Evolutionary conservation across 2,113 vertebrate genomes (phyloP).

Genomic region (Neolamprologus tretocephalus): DNA sequence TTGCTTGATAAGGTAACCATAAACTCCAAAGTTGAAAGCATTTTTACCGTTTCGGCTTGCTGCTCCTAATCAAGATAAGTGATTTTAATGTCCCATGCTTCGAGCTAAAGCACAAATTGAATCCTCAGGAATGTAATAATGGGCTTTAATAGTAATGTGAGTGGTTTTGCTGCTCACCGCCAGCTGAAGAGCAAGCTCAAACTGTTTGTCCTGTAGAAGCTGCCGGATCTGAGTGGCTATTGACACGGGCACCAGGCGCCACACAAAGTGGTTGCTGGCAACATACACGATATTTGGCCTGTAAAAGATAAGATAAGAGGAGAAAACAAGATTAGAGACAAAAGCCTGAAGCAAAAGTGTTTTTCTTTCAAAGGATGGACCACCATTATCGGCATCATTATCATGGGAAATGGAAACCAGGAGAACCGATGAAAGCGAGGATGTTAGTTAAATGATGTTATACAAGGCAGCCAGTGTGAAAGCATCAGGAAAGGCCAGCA

Average conservation of each 20-base stretch:
- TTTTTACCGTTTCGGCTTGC: background rate
- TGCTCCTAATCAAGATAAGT: conserved; percentile 1
- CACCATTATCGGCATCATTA: background rate
- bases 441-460: background rate
- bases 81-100: background rate
- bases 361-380: background rate
- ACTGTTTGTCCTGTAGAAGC: conserved; percentile 97
- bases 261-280: conserved; percentile 98
- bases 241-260: conserved; percentile 93
- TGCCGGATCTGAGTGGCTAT: conserved; percentile 96
- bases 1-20: background rate
- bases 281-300: conserved; percentile 94
- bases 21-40: background rate
- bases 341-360: background rate
- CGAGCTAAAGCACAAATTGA: background rate
- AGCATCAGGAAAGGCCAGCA: background rate
- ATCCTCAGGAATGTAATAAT: conserved; percentile 7
- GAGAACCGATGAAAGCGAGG: background rate
- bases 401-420: background rate
- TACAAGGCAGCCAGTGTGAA: background rate
- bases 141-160: background rate
- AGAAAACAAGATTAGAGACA: background rate
- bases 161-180: conserved; percentile 76
- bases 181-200: conserved; percentile 93
- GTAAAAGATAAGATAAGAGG: conserved; percentile 21